These are phyloP conservation scores for Rhinoptilus africanus DNA, from an alignment of 2,113 vertebrate species.

Conservation along the genomic window DNA sequence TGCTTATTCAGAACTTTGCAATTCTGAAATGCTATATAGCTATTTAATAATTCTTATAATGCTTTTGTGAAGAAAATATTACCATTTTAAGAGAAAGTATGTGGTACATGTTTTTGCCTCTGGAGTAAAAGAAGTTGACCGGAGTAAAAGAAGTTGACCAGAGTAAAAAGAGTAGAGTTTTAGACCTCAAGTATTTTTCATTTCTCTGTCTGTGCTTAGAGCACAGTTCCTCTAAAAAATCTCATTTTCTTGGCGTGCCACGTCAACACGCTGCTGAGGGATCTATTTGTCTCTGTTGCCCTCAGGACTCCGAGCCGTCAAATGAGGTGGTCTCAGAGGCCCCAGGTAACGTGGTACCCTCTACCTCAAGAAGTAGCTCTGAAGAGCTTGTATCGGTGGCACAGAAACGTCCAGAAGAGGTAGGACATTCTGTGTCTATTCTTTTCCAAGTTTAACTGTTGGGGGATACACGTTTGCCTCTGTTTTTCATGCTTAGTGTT, in stretches of 20 bases:
- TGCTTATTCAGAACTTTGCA: background rate
- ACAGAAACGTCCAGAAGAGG: constrained; percentile 71
- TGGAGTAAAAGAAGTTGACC: too few relatives aligned
- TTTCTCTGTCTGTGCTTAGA: background rate
- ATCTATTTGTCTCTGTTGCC: constrained; percentile 69
- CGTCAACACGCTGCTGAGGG: constrained; percentile 51
- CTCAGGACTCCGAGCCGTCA: constrained; percentile 70
- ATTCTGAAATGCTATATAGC: background rate
- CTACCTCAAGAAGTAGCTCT: constrained; percentile 72
- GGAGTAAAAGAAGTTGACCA: background rate
- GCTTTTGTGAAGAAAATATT: background rate
- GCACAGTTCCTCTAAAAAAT: background rate
- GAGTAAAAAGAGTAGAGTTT: background rate
- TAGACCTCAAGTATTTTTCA: background rate
- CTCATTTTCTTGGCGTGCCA: constrained; percentile 16
- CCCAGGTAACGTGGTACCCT: constrained; percentile 64
- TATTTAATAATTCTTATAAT: background rate
- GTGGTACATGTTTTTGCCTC: background rate
- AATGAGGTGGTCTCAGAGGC: constrained; percentile 72
- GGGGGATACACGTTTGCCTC: background rate
- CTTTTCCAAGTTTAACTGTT: constrained; percentile 6
- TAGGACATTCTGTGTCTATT: constrained; percentile 66
- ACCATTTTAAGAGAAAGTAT: background rate
- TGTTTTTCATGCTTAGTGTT: constrained; percentile 14
- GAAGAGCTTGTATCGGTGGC: constrained; percentile 66